Base-by-base conservation (phyloP, 2,797 vertebrate species). In the Gymnoscopelus microlampas region DNA sequence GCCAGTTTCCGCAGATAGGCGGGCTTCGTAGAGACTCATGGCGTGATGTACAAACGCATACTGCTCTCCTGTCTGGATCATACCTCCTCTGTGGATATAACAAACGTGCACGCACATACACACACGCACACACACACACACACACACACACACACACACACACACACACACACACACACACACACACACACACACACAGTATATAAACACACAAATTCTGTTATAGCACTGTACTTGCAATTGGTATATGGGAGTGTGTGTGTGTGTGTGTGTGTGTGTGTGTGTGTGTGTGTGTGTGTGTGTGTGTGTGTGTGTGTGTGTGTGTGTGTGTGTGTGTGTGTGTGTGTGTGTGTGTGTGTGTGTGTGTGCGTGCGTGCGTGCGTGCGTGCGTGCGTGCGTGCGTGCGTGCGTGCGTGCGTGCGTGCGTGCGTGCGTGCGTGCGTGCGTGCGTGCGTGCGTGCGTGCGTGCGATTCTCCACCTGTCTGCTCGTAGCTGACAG, bases 21-120 rank as follows among this genome's bases (percentile, higher is more conserved):
- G 94, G 81, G 94, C 93, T 86, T 97, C 96, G 12, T 95, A 98
- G 53, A 98, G 93, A 77, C 93, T 94, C 81, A 99, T 85, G 51
- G 97, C 97, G n/a, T 98, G 97, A 76, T 99, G 97, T 67, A 99
- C 95, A 66, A 99, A 99, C 90, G 98, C 96, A 63, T 99, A 99
- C 91, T 99, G 98, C 89, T 99, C 96, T 0, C 94, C 96, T 7
- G 97, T 99, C 85, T 99, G 97, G 85, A 99, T 97, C 98, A 99
- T 99, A 24, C 98, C 98, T 7, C 98, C 98, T 81, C 97, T 99
- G 91, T 23, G 23, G 65, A 74, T 14, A 73, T 84, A 87, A 66
- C 11, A 58, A 1, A 63, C 23, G 51, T 10, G 65, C 10, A 74
- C 23, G 44, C 51, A 47, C 8, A 60, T 8, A 53, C 29, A 24